Conservation (phyloP, 2,888 invertebrate species). For the Didymodactylos carnosus region DNA sequence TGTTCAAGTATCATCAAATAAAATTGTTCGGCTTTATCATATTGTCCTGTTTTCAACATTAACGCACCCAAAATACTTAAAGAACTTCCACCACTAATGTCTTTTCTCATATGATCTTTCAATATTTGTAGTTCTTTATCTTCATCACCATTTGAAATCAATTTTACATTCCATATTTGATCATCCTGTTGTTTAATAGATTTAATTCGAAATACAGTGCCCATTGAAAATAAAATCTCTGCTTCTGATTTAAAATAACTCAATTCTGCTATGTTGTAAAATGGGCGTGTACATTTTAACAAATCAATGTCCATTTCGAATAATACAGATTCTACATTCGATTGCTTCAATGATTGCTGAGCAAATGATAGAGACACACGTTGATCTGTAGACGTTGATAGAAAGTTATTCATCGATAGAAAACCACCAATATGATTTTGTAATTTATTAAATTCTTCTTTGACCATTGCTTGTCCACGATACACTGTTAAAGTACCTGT, state of each 20-base stretch:
- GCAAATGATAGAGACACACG: too few relatives aligned
- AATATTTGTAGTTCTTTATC: neutral
- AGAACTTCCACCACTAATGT: neutral
- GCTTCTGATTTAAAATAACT: neutral
- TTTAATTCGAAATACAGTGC: neutral
- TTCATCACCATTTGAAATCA: neutral
- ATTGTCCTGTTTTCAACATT: neutral
- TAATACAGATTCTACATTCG: too few relatives aligned
- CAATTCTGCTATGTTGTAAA: neutral
- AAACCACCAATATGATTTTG: too few relatives aligned
- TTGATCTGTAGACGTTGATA: too few relatives aligned
- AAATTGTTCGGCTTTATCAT: neutral
- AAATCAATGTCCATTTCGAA: neutral
- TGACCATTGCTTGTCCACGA: too few relatives aligned
- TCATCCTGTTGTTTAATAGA: neutral
- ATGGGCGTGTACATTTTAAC: neutral
- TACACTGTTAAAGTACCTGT: too few relatives aligned
- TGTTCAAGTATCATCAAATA: neutral
- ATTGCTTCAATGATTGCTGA: too few relatives aligned
- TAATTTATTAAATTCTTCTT: too few relatives aligned
- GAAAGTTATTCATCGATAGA: too few relatives aligned
- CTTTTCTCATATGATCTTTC: neutral
- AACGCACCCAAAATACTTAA: neutral
- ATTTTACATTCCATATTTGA: neutral
- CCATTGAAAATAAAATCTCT: neutral